phyloP scores from a whole-genome alignment of 2,888 invertebrate species.

The Catocala nupta region DNA sequence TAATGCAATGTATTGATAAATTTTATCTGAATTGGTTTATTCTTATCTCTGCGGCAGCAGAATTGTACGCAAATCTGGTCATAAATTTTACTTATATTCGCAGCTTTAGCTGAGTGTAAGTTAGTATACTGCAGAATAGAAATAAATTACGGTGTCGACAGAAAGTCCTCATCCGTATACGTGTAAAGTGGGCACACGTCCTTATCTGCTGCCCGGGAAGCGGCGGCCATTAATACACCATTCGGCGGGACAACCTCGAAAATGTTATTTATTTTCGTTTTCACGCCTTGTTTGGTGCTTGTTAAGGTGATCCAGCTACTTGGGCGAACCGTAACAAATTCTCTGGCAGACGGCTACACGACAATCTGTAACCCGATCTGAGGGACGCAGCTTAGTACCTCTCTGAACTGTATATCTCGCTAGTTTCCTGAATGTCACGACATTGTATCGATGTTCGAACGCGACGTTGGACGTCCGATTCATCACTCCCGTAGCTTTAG shows the following conservation, averaged over 20 bases:
- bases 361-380: constrained; percentile 68
- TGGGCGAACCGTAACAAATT: constrained; percentile 67
- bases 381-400: constrained; percentile 43
- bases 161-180: constrained; percentile 15
- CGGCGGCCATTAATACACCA: constrained; percentile 48
- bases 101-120: not conserved
- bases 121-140: not conserved
- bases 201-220: constrained; percentile 40
- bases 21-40: constrained; percentile 8
- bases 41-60: not conserved
- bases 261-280: constrained; percentile 57
- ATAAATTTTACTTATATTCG: constrained; percentile 1
- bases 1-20: constrained; percentile 12
- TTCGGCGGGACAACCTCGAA: constrained; percentile 41
- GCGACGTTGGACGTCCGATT: constrained; percentile 39
- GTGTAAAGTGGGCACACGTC: constrained; percentile 38
- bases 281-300: constrained; percentile 61
- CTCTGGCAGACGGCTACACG: constrained; percentile 64
- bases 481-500: constrained; percentile 38
- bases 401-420: constrained; percentile 45
- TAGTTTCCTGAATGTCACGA: constrained; percentile 46
- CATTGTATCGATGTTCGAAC: constrained; percentile 41
- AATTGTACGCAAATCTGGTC: not conserved
- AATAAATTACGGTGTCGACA: constrained; percentile 35
- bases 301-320: constrained; percentile 60